Evolutionary conservation across 2,888 invertebrate genomes (phyloP).

Genomic region (Eupithecia dodoneata): DNA sequence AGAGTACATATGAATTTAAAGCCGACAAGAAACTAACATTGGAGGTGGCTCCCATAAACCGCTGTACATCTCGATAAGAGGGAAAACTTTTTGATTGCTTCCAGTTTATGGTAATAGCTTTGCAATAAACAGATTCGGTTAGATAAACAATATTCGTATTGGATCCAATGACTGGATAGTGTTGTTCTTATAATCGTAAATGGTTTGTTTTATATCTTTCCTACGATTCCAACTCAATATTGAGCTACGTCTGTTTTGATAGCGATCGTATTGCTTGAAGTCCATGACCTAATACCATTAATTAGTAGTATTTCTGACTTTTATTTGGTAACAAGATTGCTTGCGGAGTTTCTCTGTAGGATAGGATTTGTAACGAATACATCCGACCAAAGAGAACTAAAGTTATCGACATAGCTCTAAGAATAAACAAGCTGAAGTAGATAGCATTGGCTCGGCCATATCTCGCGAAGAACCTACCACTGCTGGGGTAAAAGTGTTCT

Average conservation of each 20-base stretch:
- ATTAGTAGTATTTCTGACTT: neutral
- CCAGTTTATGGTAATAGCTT: constrained; percentile 39
- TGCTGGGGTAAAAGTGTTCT: too few species aligned
- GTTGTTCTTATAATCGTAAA: neutral
- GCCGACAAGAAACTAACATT: constrained; percentile 9
- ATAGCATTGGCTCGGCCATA: too few species aligned
- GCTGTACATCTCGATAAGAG: constrained; percentile 27
- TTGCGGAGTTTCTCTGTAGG: too few species aligned
- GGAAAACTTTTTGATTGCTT: constrained; percentile 36
- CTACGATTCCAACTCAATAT: neutral
- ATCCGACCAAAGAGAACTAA: too few species aligned
- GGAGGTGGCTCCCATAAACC: constrained; percentile 26
- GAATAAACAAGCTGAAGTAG: too few species aligned
- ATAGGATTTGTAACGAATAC: too few species aligned
- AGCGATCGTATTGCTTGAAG: neutral
- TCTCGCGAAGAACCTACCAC: too few species aligned
- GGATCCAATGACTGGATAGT: constrained; percentile 15
- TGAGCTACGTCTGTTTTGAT: neutral
- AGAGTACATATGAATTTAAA: constrained; percentile 13
- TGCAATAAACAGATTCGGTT: constrained; percentile 43
- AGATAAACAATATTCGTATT: constrained; percentile 40
- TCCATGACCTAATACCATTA: neutral
- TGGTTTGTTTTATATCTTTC: neutral
- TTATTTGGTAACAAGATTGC: neutral
- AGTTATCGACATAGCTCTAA: too few species aligned